A percentile compares a stretch with the other conserved stretches of the same genome.
Evolutionary conservation across 2,797 vertebrate species (phyloP).

Genomic region (Manis javanica): DNA sequence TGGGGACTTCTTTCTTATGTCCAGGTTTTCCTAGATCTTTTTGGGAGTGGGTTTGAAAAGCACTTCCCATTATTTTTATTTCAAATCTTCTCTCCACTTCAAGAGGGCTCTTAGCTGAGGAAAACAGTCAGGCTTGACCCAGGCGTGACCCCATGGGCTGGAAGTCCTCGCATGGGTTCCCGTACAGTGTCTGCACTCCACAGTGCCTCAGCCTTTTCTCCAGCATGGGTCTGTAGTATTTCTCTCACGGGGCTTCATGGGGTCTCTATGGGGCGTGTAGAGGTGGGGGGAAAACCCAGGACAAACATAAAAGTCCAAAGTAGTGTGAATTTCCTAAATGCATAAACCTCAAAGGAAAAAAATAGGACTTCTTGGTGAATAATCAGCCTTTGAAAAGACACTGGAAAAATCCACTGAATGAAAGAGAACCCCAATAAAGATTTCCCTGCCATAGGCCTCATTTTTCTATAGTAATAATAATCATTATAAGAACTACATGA

Average conservation of each 20-base stretch:
- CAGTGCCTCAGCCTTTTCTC: not conserved
- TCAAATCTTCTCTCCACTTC: not conserved
- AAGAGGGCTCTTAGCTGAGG: not conserved
- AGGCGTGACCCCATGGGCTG: not conserved
- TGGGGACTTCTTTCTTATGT: not conserved
- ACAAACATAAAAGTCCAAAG: not conserved
- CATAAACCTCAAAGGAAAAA: slow-evolving; percentile 1
- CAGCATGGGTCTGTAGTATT: fast-evolving
- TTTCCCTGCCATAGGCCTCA: not conserved
- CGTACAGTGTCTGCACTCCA: not conserved
- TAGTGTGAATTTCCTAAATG: slow-evolving; percentile 20
- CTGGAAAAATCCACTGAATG: not conserved
- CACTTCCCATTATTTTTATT: not conserved
- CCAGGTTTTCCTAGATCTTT: not conserved
- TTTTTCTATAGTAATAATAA: not conserved
- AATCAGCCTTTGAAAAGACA: not conserved
- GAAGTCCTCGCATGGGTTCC: not conserved
- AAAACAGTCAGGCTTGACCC: not conserved
- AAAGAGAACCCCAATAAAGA: not conserved
- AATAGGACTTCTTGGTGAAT: not conserved
- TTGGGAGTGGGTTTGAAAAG: not conserved
- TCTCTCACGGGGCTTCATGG: not conserved
- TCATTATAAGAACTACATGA: not conserved
- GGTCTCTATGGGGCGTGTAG: not conserved
- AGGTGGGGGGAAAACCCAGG: not conserved